A percentile compares a stretch with the other conserved stretches of the same genome.
phyloP scores from a whole-genome alignment of 2,888 invertebrate species.

The Stenolophus ochropezus region DNA sequence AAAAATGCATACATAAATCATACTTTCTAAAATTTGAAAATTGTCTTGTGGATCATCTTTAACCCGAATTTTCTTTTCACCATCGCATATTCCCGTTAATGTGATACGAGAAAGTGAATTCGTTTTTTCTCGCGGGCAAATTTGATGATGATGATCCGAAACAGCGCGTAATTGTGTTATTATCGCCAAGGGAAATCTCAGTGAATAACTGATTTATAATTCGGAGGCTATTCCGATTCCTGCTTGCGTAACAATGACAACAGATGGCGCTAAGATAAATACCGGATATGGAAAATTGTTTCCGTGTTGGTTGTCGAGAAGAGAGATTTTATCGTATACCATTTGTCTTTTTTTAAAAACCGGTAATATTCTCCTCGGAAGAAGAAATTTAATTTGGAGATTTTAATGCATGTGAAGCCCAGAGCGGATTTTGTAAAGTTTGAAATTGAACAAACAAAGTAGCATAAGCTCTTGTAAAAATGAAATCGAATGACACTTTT shows the following conservation, averaged over 20 bases:
- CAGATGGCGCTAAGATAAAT: conserved; percentile 21
- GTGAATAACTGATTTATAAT: conserved; percentile 19
- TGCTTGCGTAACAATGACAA: conserved; percentile 4
- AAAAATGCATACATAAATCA: conserved; percentile 18
- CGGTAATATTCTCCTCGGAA: no score
- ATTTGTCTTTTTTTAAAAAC: no score
- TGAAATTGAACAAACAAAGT: no score
- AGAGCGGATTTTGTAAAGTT: no score
- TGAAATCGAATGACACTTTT: not conserved
- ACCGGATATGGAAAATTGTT: conserved; percentile 14
- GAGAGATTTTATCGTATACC: not conserved
- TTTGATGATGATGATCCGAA: conserved; percentile 28
- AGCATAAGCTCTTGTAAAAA: no score
- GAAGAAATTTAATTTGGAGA: no score
- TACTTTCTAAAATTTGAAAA: conserved; percentile 34
- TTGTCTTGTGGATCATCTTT: conserved; percentile 31
- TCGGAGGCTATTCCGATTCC: not conserved
- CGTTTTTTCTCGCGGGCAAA: conserved; percentile 11
- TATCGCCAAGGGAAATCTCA: not conserved
- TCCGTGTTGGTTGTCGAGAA: not conserved
- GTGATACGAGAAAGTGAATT: conserved; percentile 13
- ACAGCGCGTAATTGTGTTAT: conserved; percentile 19
- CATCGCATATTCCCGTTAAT: conserved; percentile 2
- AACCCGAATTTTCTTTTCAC: conserved; percentile 17
- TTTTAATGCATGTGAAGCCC: no score